A percentile compares a stretch with the other conserved stretches of the same genome.
Conservation (phyloP, 2,888 invertebrate genomes). For the Pterostichus niger region DNA sequence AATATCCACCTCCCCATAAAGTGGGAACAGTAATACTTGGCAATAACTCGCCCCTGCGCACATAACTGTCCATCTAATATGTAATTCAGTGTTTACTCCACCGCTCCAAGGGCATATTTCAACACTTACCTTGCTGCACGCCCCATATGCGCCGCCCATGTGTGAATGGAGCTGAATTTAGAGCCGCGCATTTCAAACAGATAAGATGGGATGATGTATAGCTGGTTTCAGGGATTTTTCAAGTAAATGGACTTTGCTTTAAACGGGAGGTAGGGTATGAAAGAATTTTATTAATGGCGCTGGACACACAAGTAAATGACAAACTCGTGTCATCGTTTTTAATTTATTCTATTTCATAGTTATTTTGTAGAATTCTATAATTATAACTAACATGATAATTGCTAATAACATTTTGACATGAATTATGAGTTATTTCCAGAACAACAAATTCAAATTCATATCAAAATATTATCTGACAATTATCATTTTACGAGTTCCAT, state of each 20-base stretch:
- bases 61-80: slow-evolving; percentile 30
- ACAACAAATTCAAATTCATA: too few species aligned
- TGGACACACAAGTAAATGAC: neutral
- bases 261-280: slow-evolving; percentile 8
- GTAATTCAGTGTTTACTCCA: neutral
- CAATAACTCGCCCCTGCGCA: neutral
- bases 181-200: neutral
- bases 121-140: neutral
- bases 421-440: too few species aligned
- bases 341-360: too few species aligned
- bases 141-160: slow-evolving; percentile 24
- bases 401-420: too few species aligned
- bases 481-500: too few species aligned
- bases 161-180: neutral
- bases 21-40: neutral
- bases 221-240: slow-evolving; percentile 14
- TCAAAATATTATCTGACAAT: too few species aligned
- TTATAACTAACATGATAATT: too few species aligned
- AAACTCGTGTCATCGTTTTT: too few species aligned
- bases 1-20: slow-evolving; percentile 2
- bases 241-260: slow-evolving; percentile 39
- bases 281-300: neutral
- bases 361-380: too few species aligned
- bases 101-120: neutral
- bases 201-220: slow-evolving; percentile 42